Base-by-base conservation (phyloP, 2,797 vertebrate species). In the Halcyon chelicuti region DNA sequence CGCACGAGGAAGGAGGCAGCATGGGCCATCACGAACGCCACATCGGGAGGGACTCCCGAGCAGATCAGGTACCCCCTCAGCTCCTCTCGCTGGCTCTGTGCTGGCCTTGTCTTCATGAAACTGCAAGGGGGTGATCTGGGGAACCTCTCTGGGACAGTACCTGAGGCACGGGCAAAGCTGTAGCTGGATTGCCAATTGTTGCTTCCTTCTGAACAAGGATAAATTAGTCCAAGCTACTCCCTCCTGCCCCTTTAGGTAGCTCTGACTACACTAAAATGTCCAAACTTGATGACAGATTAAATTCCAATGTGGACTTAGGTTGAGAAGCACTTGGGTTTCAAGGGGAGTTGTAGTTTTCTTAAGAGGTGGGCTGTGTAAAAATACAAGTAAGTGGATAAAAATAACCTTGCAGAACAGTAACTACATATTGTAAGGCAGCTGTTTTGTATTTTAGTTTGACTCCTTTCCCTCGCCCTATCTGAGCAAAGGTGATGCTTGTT, bases 21-120 rank as follows among this genome's bases (percentile, higher is more conserved):
- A 0, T 99, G 99, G 99, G 99, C 99, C n/a, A 99, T 99, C 91
- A 99, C 99, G 33, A 99, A 99, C 5, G 99, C 99, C 42, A 99
- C 99, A 1, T 99, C 99, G 5, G 99, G 99, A 93, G 99, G 99
- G 70, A 99, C 99, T 0, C 98, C 99, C 1, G 99, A 99, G 51
- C 99, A 99, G 97, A 99, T 99, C 96, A 99, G 99, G 99, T 98
- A 97, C 9, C 49, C 7, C 67, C 39, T 9, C 0, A 39, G 25
- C 39, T 15, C 8, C 49, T 67, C 22, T 5, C 2, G 3, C 42
- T 72, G 54, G 8, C 13, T 0, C 19, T 7, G 1, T 16, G 25
- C n/a, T 6, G 51, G 33, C 46, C 82, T 20, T n/a, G 35, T 35
- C 58, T 63, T 10, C 2, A 1, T 13, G 52, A 52, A 46, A 15